phyloP scores from a whole-genome alignment of 2,113 vertebrate genomes.

The Shinisaurus crocodilurus region DNA sequence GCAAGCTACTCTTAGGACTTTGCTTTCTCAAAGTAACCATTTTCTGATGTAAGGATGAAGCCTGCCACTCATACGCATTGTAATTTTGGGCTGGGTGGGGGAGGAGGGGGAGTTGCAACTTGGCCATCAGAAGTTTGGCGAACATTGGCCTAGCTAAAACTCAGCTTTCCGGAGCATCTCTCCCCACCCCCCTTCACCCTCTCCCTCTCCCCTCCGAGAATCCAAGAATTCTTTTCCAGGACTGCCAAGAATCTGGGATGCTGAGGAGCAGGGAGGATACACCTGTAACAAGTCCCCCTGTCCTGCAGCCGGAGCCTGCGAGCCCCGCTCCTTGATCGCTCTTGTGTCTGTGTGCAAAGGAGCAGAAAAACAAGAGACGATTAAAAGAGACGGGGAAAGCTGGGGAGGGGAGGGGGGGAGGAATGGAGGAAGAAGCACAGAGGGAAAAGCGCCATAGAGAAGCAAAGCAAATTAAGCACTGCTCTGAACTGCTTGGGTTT shows the following conservation, averaged over 20 bases:
- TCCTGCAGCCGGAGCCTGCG: constrained; percentile 17
- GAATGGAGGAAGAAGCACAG: constrained; percentile 5
- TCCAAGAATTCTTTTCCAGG: constrained; percentile 14
- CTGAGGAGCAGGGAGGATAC: constrained; percentile 34
- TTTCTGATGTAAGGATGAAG: not conserved
- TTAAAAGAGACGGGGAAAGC: not conserved
- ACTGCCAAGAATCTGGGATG: constrained; percentile 46
- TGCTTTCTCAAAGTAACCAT: not conserved
- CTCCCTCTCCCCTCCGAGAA: not conserved
- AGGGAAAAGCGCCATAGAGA: constrained; percentile 56
- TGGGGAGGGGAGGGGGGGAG: constrained; percentile 11
- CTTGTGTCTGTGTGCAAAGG: constrained; percentile 41
- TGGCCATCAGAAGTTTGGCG: too few species aligned
- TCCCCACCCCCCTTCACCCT: not conserved
- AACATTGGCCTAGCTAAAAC: not conserved
- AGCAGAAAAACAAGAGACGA: constrained; percentile 54
- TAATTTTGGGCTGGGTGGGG: not conserved
- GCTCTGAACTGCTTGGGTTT: constrained; percentile 71
- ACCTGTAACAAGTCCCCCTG: constrained; percentile 63
- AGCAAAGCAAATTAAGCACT: constrained; percentile 74
- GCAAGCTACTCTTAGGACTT: not conserved
- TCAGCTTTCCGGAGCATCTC: not conserved
- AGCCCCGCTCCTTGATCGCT: constrained; percentile 20
- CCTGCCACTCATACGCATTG: too few species aligned
- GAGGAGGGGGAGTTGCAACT: not conserved